Evolutionary conservation across 2,888 invertebrate genomes (phyloP).

Genomic region (Oxycera nigricornis): DNA sequence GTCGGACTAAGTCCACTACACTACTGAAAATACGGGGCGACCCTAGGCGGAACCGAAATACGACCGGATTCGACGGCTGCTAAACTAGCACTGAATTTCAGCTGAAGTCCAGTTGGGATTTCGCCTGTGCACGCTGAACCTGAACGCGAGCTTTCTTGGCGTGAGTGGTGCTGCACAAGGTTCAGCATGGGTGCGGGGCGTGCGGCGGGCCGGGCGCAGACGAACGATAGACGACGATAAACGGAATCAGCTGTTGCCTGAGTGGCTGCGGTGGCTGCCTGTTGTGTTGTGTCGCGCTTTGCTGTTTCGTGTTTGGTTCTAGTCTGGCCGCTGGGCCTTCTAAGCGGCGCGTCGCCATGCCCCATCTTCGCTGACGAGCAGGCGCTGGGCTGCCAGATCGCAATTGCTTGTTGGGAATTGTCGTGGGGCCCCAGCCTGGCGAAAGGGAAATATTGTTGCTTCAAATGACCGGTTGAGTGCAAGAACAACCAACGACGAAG

Average conservation of each 20-base stretch:
- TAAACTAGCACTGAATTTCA: not conserved
- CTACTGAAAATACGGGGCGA: conserved; percentile 13
- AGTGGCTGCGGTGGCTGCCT: conserved; percentile 10
- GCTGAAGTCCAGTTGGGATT: conserved; percentile 8
- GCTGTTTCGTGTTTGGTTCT: conserved; percentile 24
- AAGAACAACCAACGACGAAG: no score
- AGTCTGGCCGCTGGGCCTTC: not conserved
- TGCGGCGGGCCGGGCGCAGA: not conserved
- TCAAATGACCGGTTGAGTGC: no score
- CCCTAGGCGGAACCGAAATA: conserved; percentile 8
- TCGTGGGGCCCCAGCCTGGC: no score
- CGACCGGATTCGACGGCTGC: conserved; percentile 19
- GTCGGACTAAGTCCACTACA: conserved; percentile 15
- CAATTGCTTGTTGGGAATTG: no score
- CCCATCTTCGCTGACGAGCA: not conserved
- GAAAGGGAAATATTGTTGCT: no score
- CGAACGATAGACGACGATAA: conserved; percentile 21
- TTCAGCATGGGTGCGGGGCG: not conserved
- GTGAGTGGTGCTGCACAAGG: not conserved
- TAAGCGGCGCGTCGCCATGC: not conserved
- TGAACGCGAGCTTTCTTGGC: not conserved
- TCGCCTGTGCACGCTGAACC: no score
- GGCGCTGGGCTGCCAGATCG: not conserved
- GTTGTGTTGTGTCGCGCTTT: conserved; percentile 7
- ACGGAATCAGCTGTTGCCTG: conserved; percentile 35